Base-by-base conservation (phyloP, 92 coral and sea anemone species). In the Umimayanthus chanpuru region DNA sequence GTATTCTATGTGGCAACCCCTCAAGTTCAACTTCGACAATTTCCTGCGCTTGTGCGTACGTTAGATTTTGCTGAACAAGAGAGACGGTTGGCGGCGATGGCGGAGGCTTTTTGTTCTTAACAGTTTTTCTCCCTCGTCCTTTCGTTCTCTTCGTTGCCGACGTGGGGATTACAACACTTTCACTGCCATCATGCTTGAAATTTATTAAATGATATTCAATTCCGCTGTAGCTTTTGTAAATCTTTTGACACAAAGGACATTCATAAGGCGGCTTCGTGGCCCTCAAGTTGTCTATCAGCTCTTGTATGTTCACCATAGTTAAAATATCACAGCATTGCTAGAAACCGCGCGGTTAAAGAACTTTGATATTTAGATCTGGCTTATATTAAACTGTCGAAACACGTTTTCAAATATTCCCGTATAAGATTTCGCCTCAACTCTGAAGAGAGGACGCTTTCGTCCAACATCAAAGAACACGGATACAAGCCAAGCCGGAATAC, bases 171-270 rank as follows among this genome's bases (percentile, higher is more conserved):
- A 81, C 95, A 11, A 90, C 89, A 71, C 88, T 95, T 74, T 97
- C 98, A 23, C 91, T 88, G 86, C 99, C 99, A 91, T 97, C 99
- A 68, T 97, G 99, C 81, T 96, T 96, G 88, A 94, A 97, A 80
- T 90, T 94, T 40, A 91, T 94, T 88, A 97, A 92, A 95, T 97
- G 99, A 95, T 97, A 97, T 91, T 97, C 99, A 81, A 97, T 97
- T 93, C 99, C 99, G 85, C 98, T 95, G 90, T 96, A 97, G 94
- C 99, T 97, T 93, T 97, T 97, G 94, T 97, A 97, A 43, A 95
- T 94, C 92, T 97, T 97, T 77, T 97, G 97, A 84, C 99, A 97
- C 93, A 97, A 91, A 95, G 99, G 99, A 87, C 99, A 97, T 85
- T 94, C 98, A 85, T 94, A 97, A 56, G 99, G 99, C 91, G 99